Conservation (phyloP, 2,888 invertebrate species). For the Sphaerophoria taeniata region DNA sequence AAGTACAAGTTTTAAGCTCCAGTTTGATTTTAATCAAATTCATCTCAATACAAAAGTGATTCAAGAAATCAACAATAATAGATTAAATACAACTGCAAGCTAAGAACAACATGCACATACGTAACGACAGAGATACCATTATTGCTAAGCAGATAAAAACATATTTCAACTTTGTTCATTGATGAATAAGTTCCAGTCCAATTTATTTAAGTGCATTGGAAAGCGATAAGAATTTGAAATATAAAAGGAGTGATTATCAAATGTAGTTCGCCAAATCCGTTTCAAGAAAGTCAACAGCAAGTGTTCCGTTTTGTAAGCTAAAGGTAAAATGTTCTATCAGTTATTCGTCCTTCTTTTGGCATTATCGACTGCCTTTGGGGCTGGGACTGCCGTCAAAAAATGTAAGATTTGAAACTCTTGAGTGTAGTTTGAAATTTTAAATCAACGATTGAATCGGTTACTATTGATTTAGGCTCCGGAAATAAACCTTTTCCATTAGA, state of each 20-base stretch:
- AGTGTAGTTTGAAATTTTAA: neutral
- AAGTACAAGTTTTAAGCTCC: too few relatives aligned
- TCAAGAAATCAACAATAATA: too few relatives aligned
- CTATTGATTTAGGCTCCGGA: conserved; percentile 40
- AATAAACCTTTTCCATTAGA: conserved; percentile 76
- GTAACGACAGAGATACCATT: neutral
- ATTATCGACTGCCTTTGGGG: neutral
- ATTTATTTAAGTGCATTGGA: conserved; percentile 2
- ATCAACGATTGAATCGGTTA: neutral
- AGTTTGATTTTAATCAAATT: too few relatives aligned
- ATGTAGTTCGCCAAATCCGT: neutral
- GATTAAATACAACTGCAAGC: too few relatives aligned
- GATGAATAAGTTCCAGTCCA: conserved; percentile 1
- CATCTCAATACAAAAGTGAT: too few relatives aligned
- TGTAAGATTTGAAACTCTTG: conserved; percentile 21
- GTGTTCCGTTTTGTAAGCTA: neutral
- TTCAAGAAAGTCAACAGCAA: neutral
- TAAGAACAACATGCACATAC: neutral
- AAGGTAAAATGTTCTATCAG: conserved; percentile 22
- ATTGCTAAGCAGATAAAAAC: too few relatives aligned
- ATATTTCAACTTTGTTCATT: neutral
- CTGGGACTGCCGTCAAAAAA: conserved; percentile 50
- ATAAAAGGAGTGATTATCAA: conserved; percentile 38
- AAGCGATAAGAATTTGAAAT: conserved; percentile 58
- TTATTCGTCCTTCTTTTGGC: conserved; percentile 9